Evolutionary conservation across 2,113 vertebrate genomes (phyloP), one percentile per base, ranked within the genome.

Genomic region (Salvelinus namaycush): DNA sequence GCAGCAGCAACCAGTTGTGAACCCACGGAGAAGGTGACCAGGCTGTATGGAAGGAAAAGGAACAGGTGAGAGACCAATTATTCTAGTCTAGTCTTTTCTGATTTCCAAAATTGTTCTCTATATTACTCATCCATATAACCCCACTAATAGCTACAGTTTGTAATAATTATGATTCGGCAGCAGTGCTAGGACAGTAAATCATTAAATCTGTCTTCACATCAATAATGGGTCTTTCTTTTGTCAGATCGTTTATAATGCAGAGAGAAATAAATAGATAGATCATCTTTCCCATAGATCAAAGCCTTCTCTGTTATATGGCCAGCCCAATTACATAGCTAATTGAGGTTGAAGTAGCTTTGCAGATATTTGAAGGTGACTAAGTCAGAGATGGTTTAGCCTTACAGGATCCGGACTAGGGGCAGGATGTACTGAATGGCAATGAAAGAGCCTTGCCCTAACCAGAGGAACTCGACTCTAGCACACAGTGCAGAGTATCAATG

Each of bases 401-500:
- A n/a, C 60, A 64, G 20, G 9, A 9, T 22, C 20, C 3, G 2
- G 60, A 1, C 60, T 64, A 24, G 24, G 60, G 60, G 24, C n/a
- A 64, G 6, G 60, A 24, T 3, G n/a, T 11, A 12, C 12, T 22
- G 60, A 24, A 24, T 44, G 39, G 39, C 39, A 44, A 44, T 44
- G 39, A 27, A 27, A 66, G 27, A 24, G 14, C 26, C 24, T 26
- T 44, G 39, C 39, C 9, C 39, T 44, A 18, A 29, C 3, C 27
- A 5, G 22, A 27, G 64, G 27, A 27, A 14, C 26, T 12, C 9
- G 24, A 65, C 22, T 20, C 64, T 9, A 27, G 27, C 24, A 5
- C 64, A 66, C 64, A 6, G 4, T 13, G 54, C 27, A 8, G 57
- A 44, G 6, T 65, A 86, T 88, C 86, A 39, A 57, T 81, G 48